Evolutionary conservation across 2,888 invertebrate genomes (phyloP), one percentile per base, ranked within the genome.

Genomic region (Lycia hirtaria): DNA sequence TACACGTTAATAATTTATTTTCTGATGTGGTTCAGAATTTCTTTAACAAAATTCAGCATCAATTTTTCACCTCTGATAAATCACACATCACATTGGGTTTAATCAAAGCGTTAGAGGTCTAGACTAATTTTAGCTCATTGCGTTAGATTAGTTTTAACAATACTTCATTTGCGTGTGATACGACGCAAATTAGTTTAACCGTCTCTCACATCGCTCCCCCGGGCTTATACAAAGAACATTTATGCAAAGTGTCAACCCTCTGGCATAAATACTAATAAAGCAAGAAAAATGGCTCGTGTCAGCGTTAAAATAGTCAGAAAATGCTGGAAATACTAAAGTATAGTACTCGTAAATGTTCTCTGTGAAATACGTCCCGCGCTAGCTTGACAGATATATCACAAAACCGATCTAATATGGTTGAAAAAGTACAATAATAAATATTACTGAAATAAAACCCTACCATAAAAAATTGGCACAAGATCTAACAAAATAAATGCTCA

Each of bases 181-280:
- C 1, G 3, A 41, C 10, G 41, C 6, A 41, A 41, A 41, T 41
- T 41, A 41, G 41, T 28, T 41, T 15, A 10, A 41, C 15, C 15
- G 19, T 24, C 24, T 26, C 26, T 26, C 26, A 28, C 26, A 41
- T 41, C 17, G 26, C 41, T 28, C 41, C 41, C 15, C n/a, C n/a
- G 10, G 45, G 14, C 22, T 45, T 24, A 9, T 10, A 47, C 35
- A 35, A 35, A 47, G 15, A 15, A 35, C 35, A 47, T 32, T 41
- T 24, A 33, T 37, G 44, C 35, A 37, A 51, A 52, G 35, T 33
- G 52, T 35, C 33, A 44, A 19, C 26, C 35, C 28, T 33, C 35
- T 30, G 38, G 22, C 56, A 44, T 50, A 56, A 37, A 50, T 56
- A 44, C 12, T 32, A 44, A 56, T 56, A 56, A 56, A 54, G 19